Evolutionary conservation across 2,113 vertebrate species (phyloP), one percentile per base, ranked within the genome.

Genomic region (Chionis minor): DNA sequence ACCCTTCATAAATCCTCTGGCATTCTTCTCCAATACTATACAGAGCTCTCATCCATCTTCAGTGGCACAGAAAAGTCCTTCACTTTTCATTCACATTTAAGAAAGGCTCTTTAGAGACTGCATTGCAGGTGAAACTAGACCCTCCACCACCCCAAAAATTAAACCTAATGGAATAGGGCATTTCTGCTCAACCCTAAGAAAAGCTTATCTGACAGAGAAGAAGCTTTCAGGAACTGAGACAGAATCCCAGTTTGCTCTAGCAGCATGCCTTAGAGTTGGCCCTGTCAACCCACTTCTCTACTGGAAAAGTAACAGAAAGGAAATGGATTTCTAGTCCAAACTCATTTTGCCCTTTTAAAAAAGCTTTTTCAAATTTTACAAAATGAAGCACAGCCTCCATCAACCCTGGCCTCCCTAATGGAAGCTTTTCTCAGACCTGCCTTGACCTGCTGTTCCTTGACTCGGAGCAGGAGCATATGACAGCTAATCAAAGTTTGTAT

Each of bases 191-290:
- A 52, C 56, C 40, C 47, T 72, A 91, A 75, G 38, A 63, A 90
- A 91, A 82, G 19, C 35, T 28, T 21, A 32, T 84, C 16, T 59
- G 44, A 71, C 4, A 44, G 21, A 88, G 87, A 54, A 82, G 13
- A 8, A 96, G 44, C 45, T 95, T 70, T 51, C 10, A 27, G 38
- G 66, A 88, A 44, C 17, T 15, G 42, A 81, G 44, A 51, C 16
- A 30, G 10, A 59, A 83, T 67, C n/a, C 35, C 47, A 66, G 1
- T 49, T 71, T 84, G 38, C 62, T 79, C 23, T 55, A 84, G 35
- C 0, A 0, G 19, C 81, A 33, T 13, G 22, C 56, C 44, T 92
- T 16, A 23, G 24, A 69, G 5, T 9, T 59, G 23, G 70, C 38
- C 58, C 56, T 32, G 35, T 26, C 72, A 85, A 85, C 18, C 13